Percentiles rank a stretch among this genome's conserved stretches.
phyloP scores from a whole-genome alignment of 2,888 invertebrate species.

The Esperia sulphurella region DNA sequence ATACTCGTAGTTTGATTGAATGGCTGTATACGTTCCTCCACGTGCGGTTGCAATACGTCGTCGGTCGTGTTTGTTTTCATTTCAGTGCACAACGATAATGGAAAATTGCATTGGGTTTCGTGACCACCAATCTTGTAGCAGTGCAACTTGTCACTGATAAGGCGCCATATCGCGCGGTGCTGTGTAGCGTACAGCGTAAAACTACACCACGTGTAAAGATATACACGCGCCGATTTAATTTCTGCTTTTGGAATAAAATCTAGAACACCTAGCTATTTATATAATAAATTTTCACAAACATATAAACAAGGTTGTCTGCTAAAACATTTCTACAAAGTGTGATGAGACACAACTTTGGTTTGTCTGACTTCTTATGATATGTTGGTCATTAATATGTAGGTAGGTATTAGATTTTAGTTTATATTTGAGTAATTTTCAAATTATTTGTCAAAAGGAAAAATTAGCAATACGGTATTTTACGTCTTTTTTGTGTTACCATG shows the following conservation, averaged over 20 bases:
- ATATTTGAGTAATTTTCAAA: no score
- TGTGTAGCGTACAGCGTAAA: conserved; percentile 28
- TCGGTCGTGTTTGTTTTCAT: conserved; percentile 44
- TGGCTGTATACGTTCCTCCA: conserved; percentile 28
- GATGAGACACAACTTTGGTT: no score
- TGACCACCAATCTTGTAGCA: conserved; percentile 40
- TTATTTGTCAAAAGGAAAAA: no score
- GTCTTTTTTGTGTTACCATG: no score
- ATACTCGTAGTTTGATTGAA: conserved; percentile 1
- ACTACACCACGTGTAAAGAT: conserved; percentile 41
- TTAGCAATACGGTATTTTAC: no score
- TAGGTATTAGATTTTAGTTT: no score
- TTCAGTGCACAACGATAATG: conserved; percentile 46
- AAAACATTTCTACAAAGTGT: no score
- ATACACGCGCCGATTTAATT: conserved; percentile 25
- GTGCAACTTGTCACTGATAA: conserved; percentile 55
- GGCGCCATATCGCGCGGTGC: conserved; percentile 35
- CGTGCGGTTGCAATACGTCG: conserved; percentile 38
- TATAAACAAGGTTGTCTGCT: no score
- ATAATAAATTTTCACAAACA: neutral
- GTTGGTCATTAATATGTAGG: no score
- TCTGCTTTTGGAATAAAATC: neutral
- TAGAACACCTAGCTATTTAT: conserved; percentile 14
- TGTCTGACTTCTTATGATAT: no score
- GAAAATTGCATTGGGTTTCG: conserved; percentile 61